Base-by-base conservation (phyloP, 2,797 vertebrate species). In the Vultur gryphus region DNA sequence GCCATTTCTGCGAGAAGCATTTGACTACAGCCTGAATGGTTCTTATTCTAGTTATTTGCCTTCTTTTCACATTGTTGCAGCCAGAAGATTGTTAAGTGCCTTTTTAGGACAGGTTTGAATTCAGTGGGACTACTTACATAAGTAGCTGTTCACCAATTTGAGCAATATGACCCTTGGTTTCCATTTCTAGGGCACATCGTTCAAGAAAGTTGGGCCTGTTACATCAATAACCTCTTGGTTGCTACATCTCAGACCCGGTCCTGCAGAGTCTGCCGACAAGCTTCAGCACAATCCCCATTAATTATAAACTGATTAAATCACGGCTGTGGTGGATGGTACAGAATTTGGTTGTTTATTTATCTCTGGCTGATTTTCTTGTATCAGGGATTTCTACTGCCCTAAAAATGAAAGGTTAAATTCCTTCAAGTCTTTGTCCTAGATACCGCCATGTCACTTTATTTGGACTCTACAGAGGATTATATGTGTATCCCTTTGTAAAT, bases 351-450 rank as follows among this genome's bases (percentile, higher is more conserved):
- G 59, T 73, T 94, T 96, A 44, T 96, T 94, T 96, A 46, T 71
- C 57, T 87, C 59, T 77, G 59, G 41, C 7, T 46, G 57, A 93
- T 87, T 54, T 91, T 92, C 64, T 64, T 41, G 2, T 73, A 71
- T 39, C 29, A 37, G 44, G 19, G 44, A 59, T 72, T 96, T 91
- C 44, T 44, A 76, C 24, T 51, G 67, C 59, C 64, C 28, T 43
- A 64, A 75, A 94, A 85, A 64, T 16, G 24, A 88, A 90, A 96
- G 81, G 87, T 93, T 95, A 96, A 90, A 89, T 95, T 94, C 91
- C 70, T 79, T 82, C 66, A 83, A 70, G 89, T 80, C 87, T 90
- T 90, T 80, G 75, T 89, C 91, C 89, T 78, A 89, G 89, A 91
- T 80, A 80, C 6, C 1, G 0, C 61, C 57, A 17, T 21, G 52